These are phyloP conservation scores for Clinocottus analis DNA, from an alignment of 2,113 vertebrate species.

Conservation along the genomic window DNA sequence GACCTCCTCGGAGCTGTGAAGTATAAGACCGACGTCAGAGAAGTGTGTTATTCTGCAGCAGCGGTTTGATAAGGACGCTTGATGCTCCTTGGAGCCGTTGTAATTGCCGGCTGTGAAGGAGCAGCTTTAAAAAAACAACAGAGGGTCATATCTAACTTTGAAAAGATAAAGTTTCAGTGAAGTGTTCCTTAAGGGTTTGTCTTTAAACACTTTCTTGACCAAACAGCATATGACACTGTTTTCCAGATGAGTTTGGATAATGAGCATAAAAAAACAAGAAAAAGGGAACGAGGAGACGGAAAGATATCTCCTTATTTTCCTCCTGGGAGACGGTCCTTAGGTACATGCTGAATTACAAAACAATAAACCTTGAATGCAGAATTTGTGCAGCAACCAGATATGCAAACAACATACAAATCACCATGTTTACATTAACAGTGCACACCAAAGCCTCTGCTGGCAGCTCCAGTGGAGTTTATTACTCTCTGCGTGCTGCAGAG, in stretches of 20 bases:
- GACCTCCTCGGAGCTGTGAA: neutral
- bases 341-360: constrained; percentile 36
- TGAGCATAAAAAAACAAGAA: constrained; percentile 3
- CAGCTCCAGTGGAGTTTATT: constrained; percentile 48
- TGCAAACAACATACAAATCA: constrained; percentile 8
- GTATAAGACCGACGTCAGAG: neutral
- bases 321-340: constrained; percentile 20
- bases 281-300: neutral
- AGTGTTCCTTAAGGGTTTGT: neutral
- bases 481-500: constrained; percentile 49
- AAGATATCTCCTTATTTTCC: neutral
- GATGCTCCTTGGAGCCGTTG: neutral
- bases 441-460: constrained; percentile 19
- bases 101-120: constrained; percentile 1
- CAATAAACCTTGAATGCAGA: constrained; percentile 32
- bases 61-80: neutral
- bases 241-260: neutral
- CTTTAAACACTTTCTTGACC: neutral
- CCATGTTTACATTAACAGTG: constrained; percentile 47
- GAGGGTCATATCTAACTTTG: neutral
- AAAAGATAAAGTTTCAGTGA: neutral
- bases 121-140: neutral
- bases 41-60: neutral
- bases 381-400: constrained; percentile 20
- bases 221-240: too few species aligned